Evolutionary conservation across 1,140 invertebrate genomes (phyloP), one percentile per base, ranked within the genome.

Genomic region (Leptonema lineaticorne): DNA sequence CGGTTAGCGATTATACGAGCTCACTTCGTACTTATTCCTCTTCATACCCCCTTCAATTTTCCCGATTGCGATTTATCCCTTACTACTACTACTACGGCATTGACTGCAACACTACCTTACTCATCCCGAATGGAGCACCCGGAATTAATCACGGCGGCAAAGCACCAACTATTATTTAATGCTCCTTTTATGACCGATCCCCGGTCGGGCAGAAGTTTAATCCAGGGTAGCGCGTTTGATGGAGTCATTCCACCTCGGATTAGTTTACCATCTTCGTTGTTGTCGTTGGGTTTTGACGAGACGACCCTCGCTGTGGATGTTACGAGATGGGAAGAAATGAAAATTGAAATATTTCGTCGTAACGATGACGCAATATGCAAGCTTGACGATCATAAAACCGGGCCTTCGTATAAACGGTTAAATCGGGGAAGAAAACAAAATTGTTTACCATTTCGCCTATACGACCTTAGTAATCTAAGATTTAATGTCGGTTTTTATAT

Each of bases 131-230:
- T n/a, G n/a, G n/a, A n/a, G n/a, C n/a, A n/a, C 5, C 28, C 57
- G 48, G 70, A 72, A 72, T 72, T 72, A 72, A 72, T 72, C 70
- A 69, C 64, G 46, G 22, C 41, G 37, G 37, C 50, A 59, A 37
- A 62, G 53, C 57, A 67, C 58, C 67, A 46, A 72, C 67, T 72
- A 67, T 72, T 69, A 69, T 72, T 72, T 72, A 69, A 72, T 69
- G 63, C 63, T 63, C 46, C 57, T 72, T 72, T 72, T 69, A 69
- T 56, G 63, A 60, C 53, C 65, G 37, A n/a, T n/a, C 69, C 29
- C 62, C 41, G 67, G 41, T 60, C 27, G 63, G 18, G n/a, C 5
- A 18, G 59, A 20, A 45, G 59, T 33, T 62, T 62, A 59, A 59
- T 33, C 59, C 20, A 18, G 30, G 59, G 59, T n/a, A 62, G 45